Evolutionary conservation across 2,888 invertebrate species (phyloP), one percentile per base, ranked within the genome.

Genomic region (Trissoscelio sp.): DNA sequence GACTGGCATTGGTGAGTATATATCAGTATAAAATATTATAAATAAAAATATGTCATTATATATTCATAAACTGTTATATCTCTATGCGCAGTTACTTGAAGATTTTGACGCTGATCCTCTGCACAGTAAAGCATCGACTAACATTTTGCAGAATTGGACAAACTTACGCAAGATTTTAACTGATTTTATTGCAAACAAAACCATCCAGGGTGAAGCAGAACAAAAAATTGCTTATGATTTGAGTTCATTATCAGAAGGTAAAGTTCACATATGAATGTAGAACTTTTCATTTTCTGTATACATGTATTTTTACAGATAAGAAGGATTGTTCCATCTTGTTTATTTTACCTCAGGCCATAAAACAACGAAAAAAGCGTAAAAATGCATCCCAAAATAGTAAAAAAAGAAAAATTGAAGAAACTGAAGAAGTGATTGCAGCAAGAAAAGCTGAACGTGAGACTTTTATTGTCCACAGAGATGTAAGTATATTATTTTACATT

Each of bases 401-500:
- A 42, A 20, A 42, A 60, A 39, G 39, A 7, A 42, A 42, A 42
- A 22, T 60, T 14, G 42, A 34, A 0, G 60, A 60, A 60, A 24
- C 24, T 42, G 42, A 60, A 20, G 22, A 39, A n/a, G 60, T 18
- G n/a, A 22, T 14, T 42, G 22, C 16, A 20, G 22, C 42, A 12
- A 60, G 60, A 22, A 60, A 60, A 60, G 12, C 22, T 24, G 12
- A 24, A 22, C 60, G 60, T 14, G 60, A 60, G 7, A 60, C 60
- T 14, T 60, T 60, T 18, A n/a, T 60, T 24, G 7, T 60, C 11
- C 12, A 39, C 7, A 7, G 9, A 6, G 9, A 60, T 2, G 60
- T 60, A 60, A 60, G 14, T 60, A 42, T 37, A 7, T 4, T n/a
- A 6, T 7, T 6, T 7, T 37, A 37, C 9, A n/a, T n/a, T 18